These are phyloP conservation scores for Decapterus maruadsi DNA, from an alignment of 2,797 vertebrate genomes.

Conservation along the genomic window DNA sequence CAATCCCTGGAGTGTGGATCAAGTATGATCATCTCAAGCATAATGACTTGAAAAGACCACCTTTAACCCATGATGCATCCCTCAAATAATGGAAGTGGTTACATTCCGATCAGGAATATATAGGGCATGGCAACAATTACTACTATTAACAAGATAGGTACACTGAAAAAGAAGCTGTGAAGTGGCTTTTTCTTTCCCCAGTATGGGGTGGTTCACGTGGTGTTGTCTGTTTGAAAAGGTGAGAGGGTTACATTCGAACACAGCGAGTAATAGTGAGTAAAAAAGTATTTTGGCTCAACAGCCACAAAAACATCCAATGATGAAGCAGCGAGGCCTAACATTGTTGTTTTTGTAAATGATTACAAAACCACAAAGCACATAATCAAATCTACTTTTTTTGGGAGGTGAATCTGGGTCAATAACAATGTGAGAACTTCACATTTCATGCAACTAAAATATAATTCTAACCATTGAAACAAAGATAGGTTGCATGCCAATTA, in stretches of 20 bases:
- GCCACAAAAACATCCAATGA: neutral
- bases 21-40: constrained; percentile 16
- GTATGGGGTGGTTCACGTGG: neutral
- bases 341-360: neutral
- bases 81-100: neutral
- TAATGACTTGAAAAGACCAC: constrained; percentile 14
- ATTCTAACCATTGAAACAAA: neutral
- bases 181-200: neutral
- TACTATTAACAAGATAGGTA: constrained; percentile 8
- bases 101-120: neutral
- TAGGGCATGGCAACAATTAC: neutral
- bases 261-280: neutral
- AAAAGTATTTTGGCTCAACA: constrained; percentile 2
- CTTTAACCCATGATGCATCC: constrained; percentile 21
- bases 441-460: neutral
- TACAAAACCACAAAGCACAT: neutral
- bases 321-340: neutral
- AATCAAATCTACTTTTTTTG: neutral
- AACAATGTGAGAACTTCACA: neutral
- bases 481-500: neutral
- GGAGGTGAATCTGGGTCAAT: neutral
- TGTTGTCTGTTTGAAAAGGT: constrained; percentile 10
- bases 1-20: constrained; percentile 4
- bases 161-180: constrained; percentile 9
- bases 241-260: constrained; percentile 1